Percentiles rank a stretch among this genome's conserved stretches.
These are phyloP conservation scores for Meiosimyza decipiens DNA, from an alignment of 2,888 invertebrate species.

Conservation along the genomic window DNA sequence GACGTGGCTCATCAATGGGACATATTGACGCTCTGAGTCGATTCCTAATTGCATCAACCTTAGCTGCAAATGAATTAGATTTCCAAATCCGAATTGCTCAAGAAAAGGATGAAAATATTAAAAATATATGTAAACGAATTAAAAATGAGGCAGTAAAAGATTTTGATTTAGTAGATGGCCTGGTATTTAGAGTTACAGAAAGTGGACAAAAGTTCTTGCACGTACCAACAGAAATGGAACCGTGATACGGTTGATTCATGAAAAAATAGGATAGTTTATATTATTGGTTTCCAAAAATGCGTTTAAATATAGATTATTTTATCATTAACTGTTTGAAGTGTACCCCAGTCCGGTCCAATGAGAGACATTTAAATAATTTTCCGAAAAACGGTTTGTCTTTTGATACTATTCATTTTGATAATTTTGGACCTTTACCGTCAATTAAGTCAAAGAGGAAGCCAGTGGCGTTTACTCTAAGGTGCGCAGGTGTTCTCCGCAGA, in stretches of 20 bases:
- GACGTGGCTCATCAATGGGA: slow-evolving; percentile 40
- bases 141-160: slow-evolving; percentile 1
- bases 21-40: slow-evolving; percentile 44
- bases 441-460: slow-evolving; percentile 1
- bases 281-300: slow-evolving; percentile 23
- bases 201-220: neutral
- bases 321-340: slow-evolving; percentile 7
- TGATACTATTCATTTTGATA: neutral
- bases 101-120: slow-evolving; percentile 28
- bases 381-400: too few relatives aligned
- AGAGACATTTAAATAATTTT: too few relatives aligned
- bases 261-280: neutral
- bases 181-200: neutral
- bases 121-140: slow-evolving; percentile 8
- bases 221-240: slow-evolving; percentile 8
- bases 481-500: too few relatives aligned
- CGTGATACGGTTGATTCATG: neutral
- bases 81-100: slow-evolving; percentile 28
- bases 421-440: neutral
- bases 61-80: slow-evolving; percentile 27
- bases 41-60: slow-evolving; percentile 9
- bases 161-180: slow-evolving; percentile 3
- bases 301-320: neutral
- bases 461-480: too few relatives aligned
- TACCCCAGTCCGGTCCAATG: neutral